A percentile compares a stretch with the other conserved stretches of the same genome.
Evolutionary conservation across 2,888 invertebrate genomes (phyloP).

Genomic region (Erpobdella octoculata): DNA sequence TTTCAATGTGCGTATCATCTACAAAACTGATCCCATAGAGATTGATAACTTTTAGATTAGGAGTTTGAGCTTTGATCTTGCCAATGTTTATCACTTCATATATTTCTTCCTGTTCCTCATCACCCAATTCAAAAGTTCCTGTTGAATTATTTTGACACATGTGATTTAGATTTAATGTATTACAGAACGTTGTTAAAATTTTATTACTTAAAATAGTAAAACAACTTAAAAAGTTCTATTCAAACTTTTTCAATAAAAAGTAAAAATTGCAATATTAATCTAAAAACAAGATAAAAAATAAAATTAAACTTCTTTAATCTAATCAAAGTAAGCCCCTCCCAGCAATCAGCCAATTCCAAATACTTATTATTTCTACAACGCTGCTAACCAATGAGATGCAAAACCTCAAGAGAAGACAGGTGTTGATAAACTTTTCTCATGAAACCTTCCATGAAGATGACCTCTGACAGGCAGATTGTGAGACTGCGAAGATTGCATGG

Average conservation of each 20-base stretch:
- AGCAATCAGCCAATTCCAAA: background rate
- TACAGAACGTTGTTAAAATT: background rate
- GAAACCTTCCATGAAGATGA: slow-evolving; percentile 99
- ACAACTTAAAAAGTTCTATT: background rate
- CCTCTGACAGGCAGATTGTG: slow-evolving; percentile 89
- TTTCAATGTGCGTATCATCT: slow-evolving; percentile 96
- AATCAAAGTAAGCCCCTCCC: background rate
- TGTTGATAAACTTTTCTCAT: slow-evolving; percentile 99
- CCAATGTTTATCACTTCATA: slow-evolving; percentile 78
- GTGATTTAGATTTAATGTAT: background rate
- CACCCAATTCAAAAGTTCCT: slow-evolving; percentile 53
- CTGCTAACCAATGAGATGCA: slow-evolving; percentile 80
- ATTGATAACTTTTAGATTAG: slow-evolving; percentile 62
- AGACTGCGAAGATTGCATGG: slow-evolving; percentile 90
- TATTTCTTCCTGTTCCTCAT: slow-evolving; percentile 97
- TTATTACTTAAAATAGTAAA: background rate
- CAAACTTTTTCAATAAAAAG: too few species aligned
- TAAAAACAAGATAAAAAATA: background rate
- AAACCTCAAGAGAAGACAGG: slow-evolving; percentile 89
- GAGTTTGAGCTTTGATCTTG: slow-evolving; percentile 66
- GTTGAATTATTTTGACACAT: background rate
- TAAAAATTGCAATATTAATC: too few species aligned
- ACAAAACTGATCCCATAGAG: slow-evolving; percentile 96
- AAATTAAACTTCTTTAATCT: background rate
- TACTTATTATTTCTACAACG: background rate